Evolutionary conservation across 2,797 vertebrate genomes (phyloP), one percentile per base, ranked within the genome.

Genomic region (Onychomys leucogaster): DNA sequence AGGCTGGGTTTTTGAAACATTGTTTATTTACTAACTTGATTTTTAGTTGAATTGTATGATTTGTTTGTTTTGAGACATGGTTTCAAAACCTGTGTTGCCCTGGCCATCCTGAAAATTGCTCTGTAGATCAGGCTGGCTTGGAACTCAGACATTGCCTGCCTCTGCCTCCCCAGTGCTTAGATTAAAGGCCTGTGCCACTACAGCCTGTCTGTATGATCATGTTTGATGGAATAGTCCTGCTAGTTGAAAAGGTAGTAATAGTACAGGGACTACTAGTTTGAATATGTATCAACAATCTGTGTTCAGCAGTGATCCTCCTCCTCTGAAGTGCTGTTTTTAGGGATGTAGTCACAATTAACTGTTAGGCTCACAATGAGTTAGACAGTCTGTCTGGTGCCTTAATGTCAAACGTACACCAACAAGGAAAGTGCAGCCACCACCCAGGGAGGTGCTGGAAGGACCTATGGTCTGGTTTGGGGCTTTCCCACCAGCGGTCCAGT

Each of bases 321-420:
- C 59, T 75, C 27, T 76, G 76, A 93, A 91, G 65, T 59, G 43
- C 19, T 94, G 95, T 32, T 67, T 80, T 82, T 78, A 63, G 34
- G 37, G 65, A 77, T 55, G n/a, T 21, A 78, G 1, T 91, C 49
- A 85, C 46, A 87, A 67, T 69, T 83, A 43, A 75, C 63, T 88
- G 67, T 49, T 78, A 52, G 52, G 27, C 32, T 65, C 52, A 82
- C 37, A 77, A 25, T 34, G 61, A 77, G 37, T 16, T 67, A 43
- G 5, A 43, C 84, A 96, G 3, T 67, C 27, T 75, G 84, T 34
- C 29, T 11, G 11, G 59, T 59, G 61, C 57, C 23, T 65, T 57
- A 46, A 23, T 71, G 25, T 90, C 69, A 92, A 67, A 41, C 63
- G 10, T 80, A 85, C 81, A 61, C 6, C 59, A 77, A 13, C 67